A percentile compares a stretch with the other conserved stretches of the same genome.
Evolutionary conservation across 2,113 vertebrate genomes (phyloP).

Genomic region (Podiceps cristatus): DNA sequence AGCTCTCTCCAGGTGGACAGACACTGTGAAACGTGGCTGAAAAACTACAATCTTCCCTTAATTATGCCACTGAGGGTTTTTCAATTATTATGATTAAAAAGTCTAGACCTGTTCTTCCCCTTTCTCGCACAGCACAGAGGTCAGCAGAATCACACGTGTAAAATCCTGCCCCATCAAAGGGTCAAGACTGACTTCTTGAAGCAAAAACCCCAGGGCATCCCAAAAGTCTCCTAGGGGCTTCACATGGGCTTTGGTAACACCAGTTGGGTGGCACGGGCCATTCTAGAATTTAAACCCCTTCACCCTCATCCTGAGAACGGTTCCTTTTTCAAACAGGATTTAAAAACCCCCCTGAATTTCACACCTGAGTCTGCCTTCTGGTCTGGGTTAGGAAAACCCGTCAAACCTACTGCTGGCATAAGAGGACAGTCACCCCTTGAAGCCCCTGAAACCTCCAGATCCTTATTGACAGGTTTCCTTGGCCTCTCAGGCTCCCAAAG

Average conservation of each 20-base stretch:
- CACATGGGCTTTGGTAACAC: not conserved
- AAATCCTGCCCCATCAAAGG: not conserved
- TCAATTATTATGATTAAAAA: not conserved
- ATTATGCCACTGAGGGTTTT: not conserved
- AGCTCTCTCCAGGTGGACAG: not conserved
- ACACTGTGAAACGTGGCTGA: not conserved
- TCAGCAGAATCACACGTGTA: not conserved
- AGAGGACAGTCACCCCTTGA: not conserved
- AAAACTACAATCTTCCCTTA: not conserved
- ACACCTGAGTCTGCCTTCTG: not conserved
- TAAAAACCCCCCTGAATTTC: not conserved
- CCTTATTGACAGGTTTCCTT: not conserved
- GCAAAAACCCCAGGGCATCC: not conserved
- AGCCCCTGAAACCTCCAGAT: not conserved
- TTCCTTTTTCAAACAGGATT: not conserved
- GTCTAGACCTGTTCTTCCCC: not conserved
- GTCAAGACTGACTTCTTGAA: not conserved
- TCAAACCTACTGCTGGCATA: not conserved
- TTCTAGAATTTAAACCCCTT: not conserved
- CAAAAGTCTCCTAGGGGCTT: not conserved
- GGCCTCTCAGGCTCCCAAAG: not conserved
- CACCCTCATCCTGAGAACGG: fast-evolving
- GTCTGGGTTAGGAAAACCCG: not conserved
- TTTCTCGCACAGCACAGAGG: fast-evolving
- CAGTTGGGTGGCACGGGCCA: not conserved